Base-by-base conservation (phyloP, 2,888 invertebrate genomes). In the Gandaritis pyraliata region DNA sequence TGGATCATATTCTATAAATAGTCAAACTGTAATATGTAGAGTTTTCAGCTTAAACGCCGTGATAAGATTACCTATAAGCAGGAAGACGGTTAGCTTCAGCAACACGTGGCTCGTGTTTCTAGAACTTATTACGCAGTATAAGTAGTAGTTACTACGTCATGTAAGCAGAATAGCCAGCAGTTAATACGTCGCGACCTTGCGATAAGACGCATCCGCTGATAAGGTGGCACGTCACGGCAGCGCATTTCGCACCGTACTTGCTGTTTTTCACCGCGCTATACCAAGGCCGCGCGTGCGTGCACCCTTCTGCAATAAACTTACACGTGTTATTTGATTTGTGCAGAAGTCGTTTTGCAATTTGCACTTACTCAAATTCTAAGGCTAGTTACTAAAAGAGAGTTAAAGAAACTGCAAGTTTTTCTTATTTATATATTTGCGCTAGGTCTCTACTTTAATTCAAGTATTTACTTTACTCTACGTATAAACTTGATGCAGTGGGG, bases 121-220 rank as follows among this genome's bases (percentile, higher is more conserved):
- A 15, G 43, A 16, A 43, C 41, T 41, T 15, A 41, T 11, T 16
- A 43, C 59, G 49, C 53, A 54, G 59, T 11, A 4, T 12, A 30
- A 49, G 4, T 8, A 52, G 18, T 48, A 53, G 52, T 58, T 15
- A 58, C 4, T 49, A 30, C 30, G 11, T 10, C 18, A 43, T 11
- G 33, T 18, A 33, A 45, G 39, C 43, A 46, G 61, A 16, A 7
- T 61, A 41, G 16, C 7, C 13, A 38, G 47, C 13, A 57, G 57
- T 61, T 41, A 52, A 58, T 65, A 58, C 43, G 62, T 10, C 6
- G 23, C 77, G 81, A 84, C 85, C 83, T 87, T 87, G 84, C 77
- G 88, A 89, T 88, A 89, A 88, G 81, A 80, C 69, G 75, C 80
- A 81, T 83, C 81, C 82, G 83, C 76, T 86, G 90, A 90, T 90